phyloP scores from a whole-genome alignment of 1,140 invertebrate species.

The Procambarus virginalis region DNA sequence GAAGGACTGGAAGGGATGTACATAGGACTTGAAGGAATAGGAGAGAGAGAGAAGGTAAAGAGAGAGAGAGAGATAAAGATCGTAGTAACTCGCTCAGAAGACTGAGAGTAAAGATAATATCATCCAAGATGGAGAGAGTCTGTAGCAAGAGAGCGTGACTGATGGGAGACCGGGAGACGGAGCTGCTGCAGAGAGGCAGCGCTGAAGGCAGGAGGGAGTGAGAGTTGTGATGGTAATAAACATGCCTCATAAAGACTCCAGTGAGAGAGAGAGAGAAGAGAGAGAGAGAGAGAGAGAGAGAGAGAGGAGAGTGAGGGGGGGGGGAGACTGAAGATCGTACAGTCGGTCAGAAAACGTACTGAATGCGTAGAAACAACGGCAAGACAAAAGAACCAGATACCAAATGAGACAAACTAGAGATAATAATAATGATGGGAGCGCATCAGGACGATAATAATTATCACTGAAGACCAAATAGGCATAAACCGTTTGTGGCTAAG shows the following conservation, averaged over 20 bases:
- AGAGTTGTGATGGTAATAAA: constrained; percentile 50
- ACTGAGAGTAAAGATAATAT: constrained; percentile 19
- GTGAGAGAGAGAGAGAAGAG: neutral
- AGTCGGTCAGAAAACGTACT: neutral
- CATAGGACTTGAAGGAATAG: neutral
- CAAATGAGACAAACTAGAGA: neutral
- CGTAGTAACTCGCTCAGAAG: constrained; percentile 7
- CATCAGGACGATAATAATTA: neutral
- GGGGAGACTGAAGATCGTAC: neutral
- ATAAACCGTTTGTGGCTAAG: constrained; percentile 27
- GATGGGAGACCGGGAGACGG: constrained; percentile 26
- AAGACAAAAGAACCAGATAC: neutral
- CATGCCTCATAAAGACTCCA: constrained; percentile 45
- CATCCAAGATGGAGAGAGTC: constrained; percentile 32
- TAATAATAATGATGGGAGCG: neutral
- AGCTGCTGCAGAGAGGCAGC: constrained; percentile 22
- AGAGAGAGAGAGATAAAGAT: constrained; percentile 33
- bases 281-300: constrained; percentile 8
- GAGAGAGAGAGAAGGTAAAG: constrained; percentile 43
- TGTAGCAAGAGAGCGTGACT: constrained; percentile 42
- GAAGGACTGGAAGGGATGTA: constrained; percentile 18
- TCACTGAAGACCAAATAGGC: neutral
- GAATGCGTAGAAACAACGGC: neutral
- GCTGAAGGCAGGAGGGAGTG: constrained; percentile 40
- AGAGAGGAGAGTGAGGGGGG: constrained; percentile 23